Percentiles rank a stretch among this genome's conserved stretches.
Conservation (phyloP, 2,113 vertebrate species). For the Leuciscus idus region DNA sequence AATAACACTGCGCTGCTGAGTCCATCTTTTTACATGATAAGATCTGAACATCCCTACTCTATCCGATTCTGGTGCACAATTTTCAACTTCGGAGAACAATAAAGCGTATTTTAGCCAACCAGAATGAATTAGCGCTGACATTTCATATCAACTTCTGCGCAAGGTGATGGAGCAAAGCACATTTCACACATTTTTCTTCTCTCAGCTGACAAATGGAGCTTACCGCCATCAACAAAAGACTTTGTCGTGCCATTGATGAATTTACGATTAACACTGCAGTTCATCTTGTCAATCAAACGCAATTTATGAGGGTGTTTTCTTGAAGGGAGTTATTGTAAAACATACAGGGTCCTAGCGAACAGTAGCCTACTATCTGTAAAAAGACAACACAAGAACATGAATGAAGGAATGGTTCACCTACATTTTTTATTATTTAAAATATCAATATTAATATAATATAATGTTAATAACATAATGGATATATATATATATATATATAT, state of each 20-base stretch:
- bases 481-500: too few species aligned
- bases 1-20: slow-evolving; percentile 43
- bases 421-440: neutral
- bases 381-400: slow-evolving; percentile 17
- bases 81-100: slow-evolving; percentile 34
- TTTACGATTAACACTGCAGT: slow-evolving; percentile 23
- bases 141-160: neutral
- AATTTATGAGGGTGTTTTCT: slow-evolving; percentile 1
- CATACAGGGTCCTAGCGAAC: neutral
- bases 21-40: slow-evolving; percentile 40
- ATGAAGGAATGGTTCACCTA: neutral
- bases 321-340: neutral
- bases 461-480: neutral
- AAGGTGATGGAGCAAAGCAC: neutral
- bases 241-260: slow-evolving; percentile 16
- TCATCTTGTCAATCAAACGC: neutral
- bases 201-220: slow-evolving; percentile 15
- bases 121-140: slow-evolving; percentile 31
- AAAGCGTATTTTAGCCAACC: slow-evolving; percentile 1
- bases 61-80: neutral
- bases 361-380: neutral
- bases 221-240: neutral
- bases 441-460: neutral
- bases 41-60: slow-evolving; percentile 29
- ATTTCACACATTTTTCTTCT: slow-evolving; percentile 11